A percentile compares a stretch with the other conserved stretches of the same genome.
Conservation (phyloP, 2,888 invertebrate genomes). For the Eristalis pertinax region DNA sequence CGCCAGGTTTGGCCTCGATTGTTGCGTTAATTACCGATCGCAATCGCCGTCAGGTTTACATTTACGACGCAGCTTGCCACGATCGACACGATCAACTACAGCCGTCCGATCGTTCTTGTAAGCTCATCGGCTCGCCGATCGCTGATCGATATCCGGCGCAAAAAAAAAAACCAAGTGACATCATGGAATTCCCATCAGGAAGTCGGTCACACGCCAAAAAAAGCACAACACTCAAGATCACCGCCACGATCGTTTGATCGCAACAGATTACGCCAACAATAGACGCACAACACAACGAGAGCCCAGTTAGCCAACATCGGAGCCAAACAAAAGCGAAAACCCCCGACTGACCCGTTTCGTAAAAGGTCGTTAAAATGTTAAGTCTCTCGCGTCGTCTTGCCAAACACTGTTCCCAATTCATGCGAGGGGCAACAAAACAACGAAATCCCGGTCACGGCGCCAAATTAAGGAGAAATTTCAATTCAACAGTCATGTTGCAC, state of each 20-base stretch:
- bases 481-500: constrained; percentile 38
- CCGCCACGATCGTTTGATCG: neutral
- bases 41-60: neutral
- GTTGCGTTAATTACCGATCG: neutral
- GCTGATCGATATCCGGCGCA: no score
- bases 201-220: neutral
- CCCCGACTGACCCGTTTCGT: neutral
- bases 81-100: neutral
- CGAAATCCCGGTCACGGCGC: neutral
- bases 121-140: neutral
- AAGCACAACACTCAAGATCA: constrained; percentile 3
- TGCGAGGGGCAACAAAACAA: neutral
- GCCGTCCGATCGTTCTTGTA: neutral
- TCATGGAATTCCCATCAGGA: neutral
- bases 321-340: neutral
- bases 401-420: neutral
- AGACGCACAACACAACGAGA: neutral
- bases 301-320: neutral
- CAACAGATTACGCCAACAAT: neutral
- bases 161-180: no score
- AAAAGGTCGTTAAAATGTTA: constrained; percentile 8
- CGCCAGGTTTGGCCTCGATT: neutral
- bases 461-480: constrained; percentile 43
- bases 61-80: neutral
- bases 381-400: neutral